Evolutionary conservation across 2,888 invertebrate species (phyloP).

Genomic region (Cataglyphis albicans): DNA sequence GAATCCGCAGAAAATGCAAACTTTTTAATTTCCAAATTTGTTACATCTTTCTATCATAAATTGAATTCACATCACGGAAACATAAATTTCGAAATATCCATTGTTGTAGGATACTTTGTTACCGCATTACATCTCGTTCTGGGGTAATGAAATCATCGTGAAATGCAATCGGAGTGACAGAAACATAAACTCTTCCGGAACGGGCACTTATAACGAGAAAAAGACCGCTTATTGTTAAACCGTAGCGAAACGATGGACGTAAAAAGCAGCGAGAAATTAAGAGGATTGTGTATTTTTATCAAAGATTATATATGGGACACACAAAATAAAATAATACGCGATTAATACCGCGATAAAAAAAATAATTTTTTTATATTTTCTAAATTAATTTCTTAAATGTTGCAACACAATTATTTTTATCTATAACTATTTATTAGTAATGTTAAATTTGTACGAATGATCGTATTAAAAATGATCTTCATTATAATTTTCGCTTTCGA

Average conservation of each 20-base stretch:
- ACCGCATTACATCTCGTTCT: neutral
- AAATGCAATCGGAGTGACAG: neutral
- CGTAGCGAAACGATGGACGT: neutral
- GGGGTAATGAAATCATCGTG: slow-evolving; percentile 1
- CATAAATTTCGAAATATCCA: neutral
- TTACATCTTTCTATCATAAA: neutral
- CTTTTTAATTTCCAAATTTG: neutral
- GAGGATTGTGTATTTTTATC: neutral
- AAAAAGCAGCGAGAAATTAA: neutral
- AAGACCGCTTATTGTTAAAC: neutral
- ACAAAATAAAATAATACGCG: neutral
- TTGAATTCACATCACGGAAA: neutral
- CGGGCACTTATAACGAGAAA: neutral
- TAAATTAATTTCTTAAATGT: neutral
- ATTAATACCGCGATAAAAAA: neutral
- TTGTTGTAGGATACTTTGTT: neutral
- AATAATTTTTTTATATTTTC: neutral
- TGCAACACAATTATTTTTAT: neutral
- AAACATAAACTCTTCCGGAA: neutral
- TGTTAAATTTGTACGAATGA: neutral
- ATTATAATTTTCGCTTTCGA: neutral
- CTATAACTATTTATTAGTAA: neutral
- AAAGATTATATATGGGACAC: neutral
- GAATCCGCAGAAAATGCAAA: neutral
- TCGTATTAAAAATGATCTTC: neutral